Conservation (phyloP, 2,113 vertebrate genomes). For the Oxyruncus cristatus region DNA sequence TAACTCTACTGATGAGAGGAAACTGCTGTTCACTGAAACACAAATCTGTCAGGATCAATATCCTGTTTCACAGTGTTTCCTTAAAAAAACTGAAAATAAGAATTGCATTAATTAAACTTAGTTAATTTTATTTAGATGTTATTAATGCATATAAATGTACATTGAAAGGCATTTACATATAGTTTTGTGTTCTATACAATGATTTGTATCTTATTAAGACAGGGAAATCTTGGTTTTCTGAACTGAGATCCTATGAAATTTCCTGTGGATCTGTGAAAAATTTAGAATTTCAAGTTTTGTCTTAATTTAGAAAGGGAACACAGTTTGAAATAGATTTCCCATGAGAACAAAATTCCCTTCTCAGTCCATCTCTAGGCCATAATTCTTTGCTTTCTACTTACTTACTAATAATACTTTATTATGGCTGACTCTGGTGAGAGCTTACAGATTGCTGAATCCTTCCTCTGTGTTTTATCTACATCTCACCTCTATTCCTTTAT, state of each 20-base stretch:
- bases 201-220: background rate
- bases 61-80: background rate
- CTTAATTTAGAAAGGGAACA: background rate
- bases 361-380: background rate
- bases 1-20: background rate
- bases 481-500: background rate
- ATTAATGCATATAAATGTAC: background rate
- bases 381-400: background rate
- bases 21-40: background rate
- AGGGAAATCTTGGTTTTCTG: background rate
- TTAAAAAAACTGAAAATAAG: background rate
- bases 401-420: background rate
- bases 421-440: background rate
- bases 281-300: background rate
- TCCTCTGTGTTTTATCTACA: background rate
- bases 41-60: background rate
- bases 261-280: background rate
- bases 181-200: background rate
- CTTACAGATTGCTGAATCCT: background rate
- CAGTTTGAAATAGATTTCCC: background rate
- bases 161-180: background rate
- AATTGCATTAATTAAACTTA: background rate
- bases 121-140: background rate
- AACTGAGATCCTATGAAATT: background rate
- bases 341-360: background rate